Evolutionary conservation across 2,888 invertebrate species (phyloP).

Genomic region (Drosophila nigricruria): DNA sequence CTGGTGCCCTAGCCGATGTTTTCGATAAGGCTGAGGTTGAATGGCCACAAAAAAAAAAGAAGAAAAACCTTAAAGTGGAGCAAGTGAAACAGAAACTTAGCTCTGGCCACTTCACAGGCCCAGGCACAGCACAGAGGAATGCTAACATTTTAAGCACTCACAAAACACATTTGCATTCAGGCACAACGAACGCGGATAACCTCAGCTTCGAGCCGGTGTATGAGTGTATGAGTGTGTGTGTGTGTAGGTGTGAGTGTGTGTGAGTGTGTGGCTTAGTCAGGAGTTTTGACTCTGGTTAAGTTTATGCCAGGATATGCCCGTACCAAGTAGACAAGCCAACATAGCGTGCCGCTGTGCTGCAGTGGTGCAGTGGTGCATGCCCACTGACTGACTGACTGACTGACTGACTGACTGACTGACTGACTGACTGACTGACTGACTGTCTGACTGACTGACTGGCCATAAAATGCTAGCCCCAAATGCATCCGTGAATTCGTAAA

Average conservation of each 20-base stretch:
- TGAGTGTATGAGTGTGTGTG: neutral
- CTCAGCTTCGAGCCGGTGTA: constrained; percentile 22
- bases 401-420: constrained; percentile 3
- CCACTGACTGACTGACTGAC: constrained; percentile 4
- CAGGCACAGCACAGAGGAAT: constrained; percentile 26
- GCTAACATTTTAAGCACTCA: constrained; percentile 52
- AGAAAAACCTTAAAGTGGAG: constrained; percentile 24
- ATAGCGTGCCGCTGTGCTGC: neutral
- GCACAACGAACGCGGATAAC: constrained; percentile 53
- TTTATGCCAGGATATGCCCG: constrained; percentile 22
- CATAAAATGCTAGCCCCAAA: constrained; percentile 3
- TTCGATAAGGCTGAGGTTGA: constrained; percentile 20
- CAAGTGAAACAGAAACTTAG: constrained; percentile 45
- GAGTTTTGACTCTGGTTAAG: constrained; percentile 39
- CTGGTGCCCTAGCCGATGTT: neutral
- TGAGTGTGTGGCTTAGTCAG: constrained; percentile 31
- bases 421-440: constrained; percentile 1
- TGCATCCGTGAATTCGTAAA: constrained; percentile 2
- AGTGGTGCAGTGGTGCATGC: constrained; percentile 5
- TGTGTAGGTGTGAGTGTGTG: neutral
- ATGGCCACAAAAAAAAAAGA: constrained; percentile 14
- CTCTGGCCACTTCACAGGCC: constrained; percentile 24
- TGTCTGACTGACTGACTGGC: constrained; percentile 1
- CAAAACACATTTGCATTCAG: constrained; percentile 50
- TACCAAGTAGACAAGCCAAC: neutral